phyloP scores from a whole-genome alignment of 92 coral and sea anemone species.

The Galaxea fascicularis region DNA sequence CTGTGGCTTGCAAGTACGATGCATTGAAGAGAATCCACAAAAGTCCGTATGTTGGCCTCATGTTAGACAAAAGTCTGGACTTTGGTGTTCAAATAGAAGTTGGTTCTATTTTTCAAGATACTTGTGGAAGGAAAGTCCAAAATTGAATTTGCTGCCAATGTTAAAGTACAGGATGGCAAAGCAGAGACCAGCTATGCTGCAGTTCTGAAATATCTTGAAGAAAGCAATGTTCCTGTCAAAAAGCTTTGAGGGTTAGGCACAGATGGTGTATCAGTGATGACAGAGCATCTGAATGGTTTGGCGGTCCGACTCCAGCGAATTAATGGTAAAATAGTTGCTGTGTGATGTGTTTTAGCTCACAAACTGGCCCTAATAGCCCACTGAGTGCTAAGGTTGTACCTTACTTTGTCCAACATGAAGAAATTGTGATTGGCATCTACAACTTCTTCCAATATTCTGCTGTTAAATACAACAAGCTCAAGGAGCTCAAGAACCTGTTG shows the following conservation, averaged over 20 bases:
- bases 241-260: conserved; percentile 69
- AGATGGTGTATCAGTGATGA: conserved; percentile 66
- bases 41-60: conserved; percentile 52
- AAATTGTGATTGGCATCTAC: conserved; percentile 55
- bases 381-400: conserved; percentile 51
- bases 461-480: conserved; percentile 57
- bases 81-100: conserved; percentile 55
- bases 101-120: conserved; percentile 44
- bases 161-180: conserved; percentile 55
- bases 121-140: conserved; percentile 21
- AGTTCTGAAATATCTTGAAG: conserved; percentile 45
- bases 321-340: conserved; percentile 50
- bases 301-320: conserved; percentile 44
- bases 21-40: conserved; percentile 46
- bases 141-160: conserved; percentile 52
- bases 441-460: conserved; percentile 60
- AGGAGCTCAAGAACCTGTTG: conserved; percentile 57
- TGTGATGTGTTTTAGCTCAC: conserved; percentile 70
- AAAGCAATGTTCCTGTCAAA: conserved; percentile 52
- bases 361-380: conserved; percentile 59
- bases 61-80: conserved; percentile 61
- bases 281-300: conserved; percentile 53
- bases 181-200: conserved; percentile 56
- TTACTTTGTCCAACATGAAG: conserved; percentile 48
- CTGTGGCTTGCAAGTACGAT: conserved; percentile 54